Base-by-base conservation (phyloP, 2,888 invertebrate genomes). In the Hirtodrosophila cameraria region DNA sequence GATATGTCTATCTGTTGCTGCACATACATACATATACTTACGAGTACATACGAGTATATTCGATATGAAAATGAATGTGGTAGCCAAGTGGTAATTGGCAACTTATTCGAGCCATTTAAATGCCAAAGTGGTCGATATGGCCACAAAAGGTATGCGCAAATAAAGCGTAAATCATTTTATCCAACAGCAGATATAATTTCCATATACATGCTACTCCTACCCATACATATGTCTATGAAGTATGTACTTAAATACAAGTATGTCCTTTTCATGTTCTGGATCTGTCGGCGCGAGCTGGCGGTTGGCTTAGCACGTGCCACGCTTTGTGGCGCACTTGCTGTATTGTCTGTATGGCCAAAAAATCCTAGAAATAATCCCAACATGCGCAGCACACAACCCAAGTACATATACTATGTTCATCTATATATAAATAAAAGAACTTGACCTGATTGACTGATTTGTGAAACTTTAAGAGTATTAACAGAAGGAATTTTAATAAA, bases 141-240 rank as follows among this genome's bases (percentile, higher is more conserved):
- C 20, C 42, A 54, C 28, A n/a, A 12, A 39, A 57, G 49, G 43
- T 41, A 52, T 7, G 28, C 33, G 41, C n/a, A n/a, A 31, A 43
- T 31, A 36, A 46, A 36, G 77, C 80, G 71, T 80, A 80, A 83
- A 83, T 86, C 86, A 86, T 86, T 77, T 83, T 57, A 76, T 67
- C 68, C 68, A 55, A 67, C 61, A 50, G 62, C 41, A 67, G 76
- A 79, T 67, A 78, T 71, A 63, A 78, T 71, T 65, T 64, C 43
- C 31, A 42, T 59, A 39, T 41, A 57, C 8, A 15, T 6, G 25
- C n/a, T 4, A 9, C 5, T 23, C 23, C 8, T 23, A 23, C n/a
- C n/a, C n/a, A n/a, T n/a, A n/a, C n/a, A n/a, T n/a, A n/a, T n/a
- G n/a, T n/a, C n/a, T n/a, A n/a, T 6, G 23, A 7, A 20, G 30